Conservation (phyloP, 2,888 invertebrate genomes). For the Carterocephalus palaemon region DNA sequence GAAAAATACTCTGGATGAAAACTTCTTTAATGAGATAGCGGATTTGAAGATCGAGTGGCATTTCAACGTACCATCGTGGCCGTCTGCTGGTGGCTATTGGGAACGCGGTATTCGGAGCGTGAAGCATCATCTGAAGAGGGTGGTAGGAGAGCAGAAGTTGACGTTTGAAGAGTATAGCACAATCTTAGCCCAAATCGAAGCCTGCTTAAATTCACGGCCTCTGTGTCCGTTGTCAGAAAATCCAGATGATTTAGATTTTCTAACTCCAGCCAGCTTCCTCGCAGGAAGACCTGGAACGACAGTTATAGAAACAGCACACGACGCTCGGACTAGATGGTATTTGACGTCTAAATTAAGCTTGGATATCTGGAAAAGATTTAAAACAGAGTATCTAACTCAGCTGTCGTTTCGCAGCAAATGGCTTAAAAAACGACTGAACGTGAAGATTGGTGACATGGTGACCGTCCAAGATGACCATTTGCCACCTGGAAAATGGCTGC, state of each 20-base stretch:
- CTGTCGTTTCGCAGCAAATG: too few species aligned
- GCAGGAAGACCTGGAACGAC: constrained; percentile 12
- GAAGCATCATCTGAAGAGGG: too few species aligned
- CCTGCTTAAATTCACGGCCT: too few species aligned
- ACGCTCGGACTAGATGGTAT: constrained; percentile 23
- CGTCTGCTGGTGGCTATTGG: constrained; percentile 32
- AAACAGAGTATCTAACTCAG: constrained; percentile 5
- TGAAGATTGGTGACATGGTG: constrained; percentile 19
- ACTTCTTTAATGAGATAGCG: constrained; percentile 30
- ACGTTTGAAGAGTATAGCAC: not conserved
- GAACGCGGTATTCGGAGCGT: constrained; percentile 33
- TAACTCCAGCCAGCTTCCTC: constrained; percentile 26
- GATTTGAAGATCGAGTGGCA: too few species aligned
- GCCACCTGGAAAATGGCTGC: constrained; percentile 27
- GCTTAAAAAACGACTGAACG: constrained; percentile 5
- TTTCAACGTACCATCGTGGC: constrained; percentile 30
- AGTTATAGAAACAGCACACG: constrained; percentile 18
- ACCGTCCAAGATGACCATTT: constrained; percentile 22
- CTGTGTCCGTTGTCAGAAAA: too few species aligned
- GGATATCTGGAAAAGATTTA: constrained; percentile 14
- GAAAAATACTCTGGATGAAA: not conserved
- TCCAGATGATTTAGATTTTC: too few species aligned
- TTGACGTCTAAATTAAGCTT: constrained; percentile 15
- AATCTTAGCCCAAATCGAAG: too few species aligned
- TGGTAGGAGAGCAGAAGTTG: too few species aligned